These are phyloP conservation scores for Eupelmus urozonus DNA, from an alignment of 2,888 invertebrate genomes.

Conservation along the genomic window DNA sequence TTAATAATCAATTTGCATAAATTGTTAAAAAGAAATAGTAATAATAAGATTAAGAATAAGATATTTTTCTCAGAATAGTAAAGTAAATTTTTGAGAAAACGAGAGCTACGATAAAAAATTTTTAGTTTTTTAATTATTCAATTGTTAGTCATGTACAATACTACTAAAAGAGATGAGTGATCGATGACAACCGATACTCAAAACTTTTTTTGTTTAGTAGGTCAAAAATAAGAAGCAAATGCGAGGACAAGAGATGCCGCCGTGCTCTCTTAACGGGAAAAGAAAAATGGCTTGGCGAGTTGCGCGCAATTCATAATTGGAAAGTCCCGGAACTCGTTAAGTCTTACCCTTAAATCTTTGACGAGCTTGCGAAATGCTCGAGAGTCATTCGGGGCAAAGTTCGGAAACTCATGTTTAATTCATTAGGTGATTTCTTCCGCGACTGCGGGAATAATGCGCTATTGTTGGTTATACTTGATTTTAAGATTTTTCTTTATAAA, in stretches of 20 bases:
- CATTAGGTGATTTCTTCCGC: slow-evolving; percentile 49
- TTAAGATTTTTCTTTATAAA: background rate
- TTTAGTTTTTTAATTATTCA: too few species aligned
- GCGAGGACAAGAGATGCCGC: slow-evolving; percentile 20
- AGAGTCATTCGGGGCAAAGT: slow-evolving; percentile 34
- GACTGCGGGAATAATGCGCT: slow-evolving; percentile 19
- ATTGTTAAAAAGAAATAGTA: too few species aligned
- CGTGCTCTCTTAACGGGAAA: background rate
- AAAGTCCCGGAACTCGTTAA: slow-evolving; percentile 54
- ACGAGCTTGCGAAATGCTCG: slow-evolving; percentile 47
- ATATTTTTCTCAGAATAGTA: too few species aligned
- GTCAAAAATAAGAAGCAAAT: slow-evolving; percentile 33
- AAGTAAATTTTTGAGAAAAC: too few species aligned
- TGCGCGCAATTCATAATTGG: slow-evolving; percentile 52
- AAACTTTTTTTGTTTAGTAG: slow-evolving; percentile 19
- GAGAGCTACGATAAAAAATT: too few species aligned
- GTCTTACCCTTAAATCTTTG: slow-evolving; percentile 56
- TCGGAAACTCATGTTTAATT: slow-evolving; percentile 54
- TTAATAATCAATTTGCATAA: too few species aligned
- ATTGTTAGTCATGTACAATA: too few species aligned
- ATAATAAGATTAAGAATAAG: too few species aligned
- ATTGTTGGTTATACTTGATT: slow-evolving; percentile 12
- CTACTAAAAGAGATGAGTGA: too few species aligned
- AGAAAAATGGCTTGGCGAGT: slow-evolving; percentile 27
- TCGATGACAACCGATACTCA: too few species aligned